phyloP scores from a whole-genome alignment of 2,113 vertebrate genomes.

The Picathartes gymnocephalus region DNA sequence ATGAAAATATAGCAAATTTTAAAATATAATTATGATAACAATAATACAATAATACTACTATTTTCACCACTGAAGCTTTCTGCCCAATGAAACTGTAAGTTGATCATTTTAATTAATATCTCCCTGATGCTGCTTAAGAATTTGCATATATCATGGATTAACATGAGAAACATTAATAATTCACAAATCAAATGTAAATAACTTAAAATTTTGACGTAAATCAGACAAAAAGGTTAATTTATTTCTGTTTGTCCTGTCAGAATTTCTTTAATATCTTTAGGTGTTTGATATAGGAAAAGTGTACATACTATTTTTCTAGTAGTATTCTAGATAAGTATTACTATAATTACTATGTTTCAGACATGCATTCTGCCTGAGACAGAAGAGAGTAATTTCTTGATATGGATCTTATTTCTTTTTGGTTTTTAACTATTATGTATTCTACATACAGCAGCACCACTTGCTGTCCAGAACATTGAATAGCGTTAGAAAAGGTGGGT shows the following conservation, averaged over 20 bases:
- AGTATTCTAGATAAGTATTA: background rate
- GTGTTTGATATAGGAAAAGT: background rate
- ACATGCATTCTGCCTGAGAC: background rate
- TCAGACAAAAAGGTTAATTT: background rate
- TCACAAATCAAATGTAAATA: background rate
- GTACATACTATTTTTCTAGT: background rate
- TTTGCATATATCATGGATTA: background rate
- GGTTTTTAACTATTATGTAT: background rate
- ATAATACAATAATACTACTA: too few relatives aligned
- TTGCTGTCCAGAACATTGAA: constrained; percentile 5
- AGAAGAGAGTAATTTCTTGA: background rate
- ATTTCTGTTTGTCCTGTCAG: background rate
- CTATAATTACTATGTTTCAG: background rate
- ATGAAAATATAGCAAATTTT: background rate
- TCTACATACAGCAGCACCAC: constrained; percentile 2
- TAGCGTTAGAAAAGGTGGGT: background rate
- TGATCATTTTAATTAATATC: background rate
- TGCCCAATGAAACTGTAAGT: background rate
- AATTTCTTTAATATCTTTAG: background rate
- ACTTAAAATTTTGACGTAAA: background rate
- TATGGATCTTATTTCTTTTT: background rate
- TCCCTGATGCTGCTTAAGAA: background rate
- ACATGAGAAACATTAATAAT: background rate
- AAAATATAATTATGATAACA: background rate
- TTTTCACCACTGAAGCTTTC: background rate